Evolutionary conservation across 2,113 vertebrate species (phyloP).

Genomic region (Pseudopodoces humilis): DNA sequence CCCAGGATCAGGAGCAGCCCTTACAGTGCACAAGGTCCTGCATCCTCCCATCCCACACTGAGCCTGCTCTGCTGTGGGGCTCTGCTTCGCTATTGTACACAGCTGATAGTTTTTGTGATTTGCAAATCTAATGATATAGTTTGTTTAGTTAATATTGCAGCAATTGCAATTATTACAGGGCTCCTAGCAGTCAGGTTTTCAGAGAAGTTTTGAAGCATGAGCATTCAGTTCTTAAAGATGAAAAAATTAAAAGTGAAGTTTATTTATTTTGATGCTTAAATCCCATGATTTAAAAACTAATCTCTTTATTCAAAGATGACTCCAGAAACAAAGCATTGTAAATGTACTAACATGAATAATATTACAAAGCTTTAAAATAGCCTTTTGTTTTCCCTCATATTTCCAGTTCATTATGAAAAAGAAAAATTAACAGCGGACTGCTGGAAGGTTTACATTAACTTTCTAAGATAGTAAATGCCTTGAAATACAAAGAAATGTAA

Average conservation of each 20-base stretch:
- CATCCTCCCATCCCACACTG: not conserved
- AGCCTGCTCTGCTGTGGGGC: rapidly evolving
- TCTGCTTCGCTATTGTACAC: not conserved
- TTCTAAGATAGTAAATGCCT: not conserved
- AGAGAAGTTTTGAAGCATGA: not conserved
- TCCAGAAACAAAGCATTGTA: not conserved
- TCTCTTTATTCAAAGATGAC: not conserved
- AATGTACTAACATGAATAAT: not conserved
- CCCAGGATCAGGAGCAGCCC: rapidly evolving
- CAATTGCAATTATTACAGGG: not conserved
- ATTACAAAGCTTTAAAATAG: not conserved
- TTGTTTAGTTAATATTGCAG: not conserved
- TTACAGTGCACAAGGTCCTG: not conserved
- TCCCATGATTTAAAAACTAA: not conserved
- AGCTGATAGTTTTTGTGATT: not conserved
- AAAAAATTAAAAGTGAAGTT: not conserved
- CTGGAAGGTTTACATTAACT: not conserved
- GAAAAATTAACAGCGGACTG: not conserved
- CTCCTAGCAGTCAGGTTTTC: not conserved
- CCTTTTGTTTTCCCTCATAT: not conserved
- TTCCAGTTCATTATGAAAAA: not conserved
- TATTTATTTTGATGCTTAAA: not conserved
- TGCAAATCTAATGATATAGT: rapidly evolving
- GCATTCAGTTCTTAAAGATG: not conserved
- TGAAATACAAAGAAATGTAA: conserved; percentile 5